phyloP scores from a whole-genome alignment of 1,140 invertebrate species.

The Drosophila triauraria region DNA sequence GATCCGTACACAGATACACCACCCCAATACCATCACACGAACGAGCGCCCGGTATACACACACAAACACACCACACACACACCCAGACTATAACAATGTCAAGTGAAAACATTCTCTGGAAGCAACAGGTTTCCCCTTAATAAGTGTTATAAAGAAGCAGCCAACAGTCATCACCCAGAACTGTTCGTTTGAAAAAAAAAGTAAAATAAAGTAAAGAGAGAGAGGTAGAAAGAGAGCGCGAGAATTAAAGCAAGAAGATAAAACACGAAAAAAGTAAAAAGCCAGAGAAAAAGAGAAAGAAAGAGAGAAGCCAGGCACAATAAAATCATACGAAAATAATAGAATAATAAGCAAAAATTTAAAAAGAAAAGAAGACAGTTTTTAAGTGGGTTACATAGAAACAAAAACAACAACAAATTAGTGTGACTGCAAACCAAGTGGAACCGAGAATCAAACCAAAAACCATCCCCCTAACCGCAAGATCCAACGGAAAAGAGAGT shows the following conservation, averaged over 20 bases:
- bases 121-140: slow-evolving; percentile 81
- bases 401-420: slow-evolving; percentile 45
- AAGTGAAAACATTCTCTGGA: slow-evolving; percentile 84
- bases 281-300: slow-evolving; percentile 15
- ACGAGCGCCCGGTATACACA: slow-evolving; percentile 41
- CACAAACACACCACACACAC: slow-evolving; percentile 22
- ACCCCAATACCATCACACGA: slow-evolving; percentile 35
- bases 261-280: slow-evolving; percentile 12
- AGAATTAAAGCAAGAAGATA: slow-evolving; percentile 38
- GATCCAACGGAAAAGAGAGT: slow-evolving; percentile 51
- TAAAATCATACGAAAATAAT: slow-evolving; percentile 47
- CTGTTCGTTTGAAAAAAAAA: slow-evolving; percentile 48
- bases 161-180: slow-evolving; percentile 66
- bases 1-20: slow-evolving; percentile 56
- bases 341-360: slow-evolving; percentile 32
- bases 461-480: slow-evolving; percentile 31
- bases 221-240: slow-evolving; percentile 38
- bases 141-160: slow-evolving; percentile 70
- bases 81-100: slow-evolving; percentile 73
- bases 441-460: slow-evolving; percentile 59
- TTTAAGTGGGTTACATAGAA: slow-evolving; percentile 58
- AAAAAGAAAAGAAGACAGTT: slow-evolving; percentile 35
- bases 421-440: slow-evolving; percentile 73
- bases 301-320: slow-evolving; percentile 18
- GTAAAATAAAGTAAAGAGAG: slow-evolving; percentile 13